Conservation (phyloP, 2,113 vertebrate species). For the Bujurquina vittata region DNA sequence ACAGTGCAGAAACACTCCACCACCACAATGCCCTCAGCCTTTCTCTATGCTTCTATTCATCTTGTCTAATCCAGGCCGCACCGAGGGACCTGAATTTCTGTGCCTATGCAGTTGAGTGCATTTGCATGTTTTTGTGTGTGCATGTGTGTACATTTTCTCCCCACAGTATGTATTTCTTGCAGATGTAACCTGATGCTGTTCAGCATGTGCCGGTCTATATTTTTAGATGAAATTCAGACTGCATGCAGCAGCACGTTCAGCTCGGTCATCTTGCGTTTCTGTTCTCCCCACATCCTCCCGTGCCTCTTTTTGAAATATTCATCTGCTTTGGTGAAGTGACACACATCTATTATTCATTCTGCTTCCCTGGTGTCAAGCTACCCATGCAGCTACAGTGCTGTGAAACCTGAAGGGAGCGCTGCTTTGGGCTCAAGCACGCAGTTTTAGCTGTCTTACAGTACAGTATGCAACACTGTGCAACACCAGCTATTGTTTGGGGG, state of each 20-base stretch:
- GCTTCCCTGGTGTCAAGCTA: conserved; percentile 45
- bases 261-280: conserved; percentile 20
- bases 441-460: conserved; percentile 44
- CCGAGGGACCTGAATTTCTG: neutral
- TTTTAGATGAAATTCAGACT: conserved; percentile 23
- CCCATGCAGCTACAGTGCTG: conserved; percentile 24
- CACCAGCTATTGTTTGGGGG: conserved; percentile 39
- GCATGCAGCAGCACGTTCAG: conserved; percentile 4
- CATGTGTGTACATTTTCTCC: neutral
- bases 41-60: conserved; percentile 16
- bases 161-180: neutral
- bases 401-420: conserved; percentile 52
- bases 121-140: neutral
- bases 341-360: conserved; percentile 67
- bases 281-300: conserved; percentile 19
- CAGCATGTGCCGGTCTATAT: neutral
- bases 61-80: conserved; percentile 18
- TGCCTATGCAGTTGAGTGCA: conserved; percentile 9
- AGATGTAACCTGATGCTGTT: neutral
- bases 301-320: conserved; percentile 58
- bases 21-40: conserved; percentile 17
- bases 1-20: conserved; percentile 13
- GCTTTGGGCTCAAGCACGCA: conserved; percentile 34
- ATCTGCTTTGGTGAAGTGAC: conserved; percentile 65
- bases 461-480: conserved; percentile 49